Evolutionary conservation across 2,888 invertebrate species (phyloP).

Genomic region (Lottia gigantea): DNA sequence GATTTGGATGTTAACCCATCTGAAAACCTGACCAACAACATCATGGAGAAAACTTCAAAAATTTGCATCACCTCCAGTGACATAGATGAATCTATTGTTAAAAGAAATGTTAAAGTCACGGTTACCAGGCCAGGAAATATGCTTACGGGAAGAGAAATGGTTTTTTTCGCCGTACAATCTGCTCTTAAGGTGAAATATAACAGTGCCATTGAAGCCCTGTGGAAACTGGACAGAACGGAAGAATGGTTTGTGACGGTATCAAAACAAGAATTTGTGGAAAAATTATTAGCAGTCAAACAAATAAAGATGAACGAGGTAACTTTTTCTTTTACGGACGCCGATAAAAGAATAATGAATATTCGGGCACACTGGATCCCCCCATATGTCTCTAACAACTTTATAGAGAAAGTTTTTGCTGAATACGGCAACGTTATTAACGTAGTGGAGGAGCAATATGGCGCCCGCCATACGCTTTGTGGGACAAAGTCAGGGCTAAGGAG

Average conservation of each 20-base stretch:
- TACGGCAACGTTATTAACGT: neutral
- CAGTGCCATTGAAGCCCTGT: neutral
- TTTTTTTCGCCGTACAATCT: neutral
- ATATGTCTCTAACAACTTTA: neutral
- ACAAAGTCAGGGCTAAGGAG: neutral
- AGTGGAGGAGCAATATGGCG: neutral
- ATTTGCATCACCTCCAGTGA: neutral
- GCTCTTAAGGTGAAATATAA: neutral
- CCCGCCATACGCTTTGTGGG: neutral
- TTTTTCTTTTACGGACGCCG: neutral
- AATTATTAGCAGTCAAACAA: neutral
- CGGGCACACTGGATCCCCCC: neutral
- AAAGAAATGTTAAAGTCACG: neutral
- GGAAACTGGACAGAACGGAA: neutral
- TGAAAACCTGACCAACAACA: too few relatives aligned
- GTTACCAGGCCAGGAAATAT: neutral
- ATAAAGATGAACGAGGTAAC: neutral
- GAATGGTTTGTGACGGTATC: neutral
- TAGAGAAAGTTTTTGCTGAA: neutral
- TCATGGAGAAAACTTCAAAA: too few relatives aligned
- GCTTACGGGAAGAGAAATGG: neutral
- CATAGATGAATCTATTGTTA: neutral
- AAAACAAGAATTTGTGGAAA: neutral
- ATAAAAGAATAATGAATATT: neutral
- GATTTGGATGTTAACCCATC: too few relatives aligned